phyloP scores from a whole-genome alignment of 2,797 vertebrate genomes.

The Staurois parvus region DNA sequence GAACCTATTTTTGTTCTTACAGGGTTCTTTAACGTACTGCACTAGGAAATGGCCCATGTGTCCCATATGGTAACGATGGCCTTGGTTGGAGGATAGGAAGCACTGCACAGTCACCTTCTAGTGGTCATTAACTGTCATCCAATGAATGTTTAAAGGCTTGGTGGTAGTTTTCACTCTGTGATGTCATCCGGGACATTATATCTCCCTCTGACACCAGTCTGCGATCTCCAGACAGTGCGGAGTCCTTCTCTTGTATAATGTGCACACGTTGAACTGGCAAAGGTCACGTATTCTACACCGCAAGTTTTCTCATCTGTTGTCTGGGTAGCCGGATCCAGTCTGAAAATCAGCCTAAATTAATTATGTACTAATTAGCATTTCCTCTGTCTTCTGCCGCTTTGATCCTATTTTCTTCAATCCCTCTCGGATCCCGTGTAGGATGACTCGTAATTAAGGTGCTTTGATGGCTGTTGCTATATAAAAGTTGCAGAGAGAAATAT shows the following conservation, averaged over 20 bases:
- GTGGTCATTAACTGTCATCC: not conserved
- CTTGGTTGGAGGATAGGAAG: no score
- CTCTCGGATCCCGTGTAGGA: not conserved
- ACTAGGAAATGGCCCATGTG: no score
- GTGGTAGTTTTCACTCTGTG: not conserved
- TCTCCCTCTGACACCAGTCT: not conserved
- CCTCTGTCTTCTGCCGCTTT: constrained; percentile 21
- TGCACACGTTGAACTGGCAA: not conserved
- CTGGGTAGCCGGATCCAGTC: not conserved
- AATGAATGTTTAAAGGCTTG: not conserved
- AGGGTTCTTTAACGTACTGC: no score
- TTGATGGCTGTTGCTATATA: not conserved
- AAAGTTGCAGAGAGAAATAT: not conserved
- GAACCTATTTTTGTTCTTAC: no score
- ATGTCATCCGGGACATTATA: not conserved
- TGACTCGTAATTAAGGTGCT: not conserved
- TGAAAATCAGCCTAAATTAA: constrained; percentile 5
- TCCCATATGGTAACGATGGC: no score
- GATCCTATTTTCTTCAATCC: constrained; percentile 20
- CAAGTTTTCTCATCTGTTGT: not conserved
- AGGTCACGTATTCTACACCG: not conserved
- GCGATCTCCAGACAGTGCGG: not conserved
- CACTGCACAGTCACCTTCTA: not conserved
- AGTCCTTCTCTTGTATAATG: no score
- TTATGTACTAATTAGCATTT: constrained; percentile 26